Base-by-base conservation (phyloP, 1,140 invertebrate species). In the Neuroterus valhalla region DNA sequence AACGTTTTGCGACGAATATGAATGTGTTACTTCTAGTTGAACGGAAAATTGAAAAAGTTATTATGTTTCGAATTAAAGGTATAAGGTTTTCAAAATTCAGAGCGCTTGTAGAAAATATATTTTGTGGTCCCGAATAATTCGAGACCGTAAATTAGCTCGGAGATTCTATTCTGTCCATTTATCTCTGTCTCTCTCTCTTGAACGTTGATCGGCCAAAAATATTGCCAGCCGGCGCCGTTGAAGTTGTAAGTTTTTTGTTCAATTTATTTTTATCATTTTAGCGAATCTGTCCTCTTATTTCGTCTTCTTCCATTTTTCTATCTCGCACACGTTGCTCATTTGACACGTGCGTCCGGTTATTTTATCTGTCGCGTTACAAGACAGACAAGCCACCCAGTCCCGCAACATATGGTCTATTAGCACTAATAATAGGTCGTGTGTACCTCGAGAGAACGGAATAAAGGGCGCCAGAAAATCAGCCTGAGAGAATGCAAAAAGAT, bases 321-420 rank as follows among this genome's bases (percentile, higher is more conserved):
- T 26, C 55, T 62, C 52, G 14, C 52, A 26, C 3, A 6, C 55
- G 55, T 62, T 21, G 52, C 52, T 31, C 52, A 62, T 62, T 62
- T 14, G 55, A 62, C 55, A 62, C 55, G 55, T 62, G 55, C 55
- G 55, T 62, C 55, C 55, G 55, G 55, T 62, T 62, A 62, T 62
- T 62, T 62, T 62, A 62, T 62, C 55, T 62, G 55, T 62, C 55
- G 55, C 31, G 55, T n/a, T 23, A 15, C 31, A 3, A 62, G 4
- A 21, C 21, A 12, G 52, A 62, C 6, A 23, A 62, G 55, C 55
- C 55, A 62, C 55, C 55, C 55, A 62, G 55, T 62, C 23, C n/a
- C 14, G 26, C 31, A 31, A 62, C 55, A 62, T 38, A 62, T 62
- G 55, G 55, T 15, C 55, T 62, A 62, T 62, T 62, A 62, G 55